phyloP scores from a whole-genome alignment of 2,113 vertebrate genomes.

The Emydura subglobosa region DNA sequence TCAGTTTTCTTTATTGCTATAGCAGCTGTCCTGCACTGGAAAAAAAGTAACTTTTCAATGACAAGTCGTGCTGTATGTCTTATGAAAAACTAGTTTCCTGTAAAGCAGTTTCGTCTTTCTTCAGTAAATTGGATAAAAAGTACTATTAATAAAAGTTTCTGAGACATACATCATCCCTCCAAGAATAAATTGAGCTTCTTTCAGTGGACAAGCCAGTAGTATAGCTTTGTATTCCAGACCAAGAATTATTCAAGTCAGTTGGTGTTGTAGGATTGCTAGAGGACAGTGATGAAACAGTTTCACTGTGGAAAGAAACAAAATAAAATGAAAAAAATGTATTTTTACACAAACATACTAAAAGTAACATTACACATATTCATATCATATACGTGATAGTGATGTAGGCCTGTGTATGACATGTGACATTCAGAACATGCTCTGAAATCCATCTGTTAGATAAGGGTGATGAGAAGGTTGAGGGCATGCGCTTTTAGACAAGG shows the following conservation, averaged over 20 bases:
- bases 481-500: background rate
- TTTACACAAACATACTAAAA: background rate
- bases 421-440: background rate
- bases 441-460: background rate
- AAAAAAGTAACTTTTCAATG: background rate
- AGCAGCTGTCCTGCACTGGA: background rate
- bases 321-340: background rate
- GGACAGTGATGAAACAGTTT: conserved; percentile 46
- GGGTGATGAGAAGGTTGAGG: background rate
- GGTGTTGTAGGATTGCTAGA: conserved; percentile 67
- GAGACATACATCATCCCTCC: conserved; percentile 87
- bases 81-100: background rate
- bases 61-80: background rate
- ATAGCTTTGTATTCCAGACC: conserved; percentile 81
- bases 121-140: background rate
- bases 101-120: background rate
- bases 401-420: fast-evolving
- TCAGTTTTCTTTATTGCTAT: background rate
- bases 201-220: conserved; percentile 83
- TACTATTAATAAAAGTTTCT: background rate
- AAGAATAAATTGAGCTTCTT: conserved; percentile 86
- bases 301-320: conserved; percentile 68
- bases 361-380: background rate
- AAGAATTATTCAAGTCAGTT: conserved; percentile 71
- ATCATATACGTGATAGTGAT: background rate